A percentile compares a stretch with the other conserved stretches of the same genome.
Evolutionary conservation across 2,797 vertebrate genomes (phyloP).

Genomic region (Sebastes hubbsi): DNA sequence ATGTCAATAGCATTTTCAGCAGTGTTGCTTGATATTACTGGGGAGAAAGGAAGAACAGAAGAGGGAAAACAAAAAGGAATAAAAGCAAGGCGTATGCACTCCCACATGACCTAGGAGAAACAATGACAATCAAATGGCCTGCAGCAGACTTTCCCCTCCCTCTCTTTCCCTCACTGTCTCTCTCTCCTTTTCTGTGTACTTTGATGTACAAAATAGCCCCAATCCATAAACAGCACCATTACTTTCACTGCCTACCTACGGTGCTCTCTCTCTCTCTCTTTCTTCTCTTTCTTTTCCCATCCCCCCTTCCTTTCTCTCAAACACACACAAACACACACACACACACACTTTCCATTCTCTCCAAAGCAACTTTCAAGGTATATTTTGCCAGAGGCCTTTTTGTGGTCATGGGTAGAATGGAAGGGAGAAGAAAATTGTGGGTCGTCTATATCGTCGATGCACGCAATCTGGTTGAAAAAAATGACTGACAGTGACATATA

Average conservation of each 20-base stretch:
- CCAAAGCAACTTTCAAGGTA: slow-evolving; percentile 65
- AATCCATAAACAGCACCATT: slow-evolving; percentile 80
- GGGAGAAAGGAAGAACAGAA: slow-evolving; percentile 59
- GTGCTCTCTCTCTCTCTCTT: slow-evolving; percentile 37
- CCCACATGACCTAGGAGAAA: slow-evolving; percentile 78
- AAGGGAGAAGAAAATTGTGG: slow-evolving; percentile 44
- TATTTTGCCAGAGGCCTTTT: slow-evolving; percentile 54
- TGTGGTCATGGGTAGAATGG: slow-evolving; percentile 61
- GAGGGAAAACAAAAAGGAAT: slow-evolving; percentile 66
- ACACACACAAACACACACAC: neutral
- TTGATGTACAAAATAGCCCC: slow-evolving; percentile 82
- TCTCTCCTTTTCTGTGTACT: slow-evolving; percentile 73
- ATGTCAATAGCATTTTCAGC: slow-evolving; percentile 72
- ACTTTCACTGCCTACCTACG: slow-evolving; percentile 74
- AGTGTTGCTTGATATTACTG: slow-evolving; percentile 67
- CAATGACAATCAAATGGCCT: slow-evolving; percentile 82
- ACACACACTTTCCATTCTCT: slow-evolving; percentile 37
- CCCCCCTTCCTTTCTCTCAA: slow-evolving; percentile 18
- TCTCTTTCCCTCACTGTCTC: slow-evolving; percentile 26
- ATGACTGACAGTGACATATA: slow-evolving; percentile 66
- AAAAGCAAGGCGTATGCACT: slow-evolving; percentile 73
- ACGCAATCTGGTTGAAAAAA: slow-evolving; percentile 45
- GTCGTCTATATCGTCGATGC: slow-evolving; percentile 19
- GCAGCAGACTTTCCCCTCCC: slow-evolving; percentile 65
- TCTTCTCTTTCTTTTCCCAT: slow-evolving; percentile 49